Percentiles rank a stretch among this genome's conserved stretches.
phyloP scores from a whole-genome alignment of 2,797 vertebrate genomes.

The Arctocebus calabarensis region DNA sequence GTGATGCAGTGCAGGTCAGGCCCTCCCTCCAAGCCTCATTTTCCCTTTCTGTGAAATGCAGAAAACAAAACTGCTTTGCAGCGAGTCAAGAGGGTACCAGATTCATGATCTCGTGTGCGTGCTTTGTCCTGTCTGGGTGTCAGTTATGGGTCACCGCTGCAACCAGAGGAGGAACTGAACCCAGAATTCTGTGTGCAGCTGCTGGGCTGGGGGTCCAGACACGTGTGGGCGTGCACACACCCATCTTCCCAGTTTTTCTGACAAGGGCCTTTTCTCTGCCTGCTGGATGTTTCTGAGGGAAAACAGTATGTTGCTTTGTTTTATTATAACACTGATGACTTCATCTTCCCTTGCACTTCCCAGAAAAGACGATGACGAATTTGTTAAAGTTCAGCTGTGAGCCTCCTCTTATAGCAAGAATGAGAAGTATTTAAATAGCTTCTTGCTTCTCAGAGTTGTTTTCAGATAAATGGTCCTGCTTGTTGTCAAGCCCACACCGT shows the following conservation, averaged over 20 bases:
- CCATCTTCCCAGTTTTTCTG: background rate
- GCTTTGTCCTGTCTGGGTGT: fast-evolving
- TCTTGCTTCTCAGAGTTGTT: conserved; percentile 38
- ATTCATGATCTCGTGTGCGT: fast-evolving
- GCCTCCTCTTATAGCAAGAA: conserved; percentile 55
- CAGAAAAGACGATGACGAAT: conserved; percentile 71
- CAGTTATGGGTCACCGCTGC: background rate
- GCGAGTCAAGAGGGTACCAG: background rate
- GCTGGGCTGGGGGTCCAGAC: background rate
- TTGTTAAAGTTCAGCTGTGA: conserved; percentile 59
- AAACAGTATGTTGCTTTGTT: conserved; percentile 69
- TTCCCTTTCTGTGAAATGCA: background rate
- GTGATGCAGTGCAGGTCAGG: background rate
- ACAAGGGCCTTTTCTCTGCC: conserved; percentile 61
- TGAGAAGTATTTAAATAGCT: conserved; percentile 37
- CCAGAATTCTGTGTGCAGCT: background rate
- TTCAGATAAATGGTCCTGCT: background rate
- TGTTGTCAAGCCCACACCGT: background rate
- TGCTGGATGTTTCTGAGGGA: background rate
- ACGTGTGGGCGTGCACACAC: too few species aligned
- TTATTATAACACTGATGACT: conserved; percentile 49
- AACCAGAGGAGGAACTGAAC: background rate
- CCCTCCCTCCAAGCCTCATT: background rate
- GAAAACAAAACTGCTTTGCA: background rate
- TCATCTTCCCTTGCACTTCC: conserved; percentile 69